Evolutionary conservation across 2,888 invertebrate species (phyloP).

Genomic region (Empis stercorea): DNA sequence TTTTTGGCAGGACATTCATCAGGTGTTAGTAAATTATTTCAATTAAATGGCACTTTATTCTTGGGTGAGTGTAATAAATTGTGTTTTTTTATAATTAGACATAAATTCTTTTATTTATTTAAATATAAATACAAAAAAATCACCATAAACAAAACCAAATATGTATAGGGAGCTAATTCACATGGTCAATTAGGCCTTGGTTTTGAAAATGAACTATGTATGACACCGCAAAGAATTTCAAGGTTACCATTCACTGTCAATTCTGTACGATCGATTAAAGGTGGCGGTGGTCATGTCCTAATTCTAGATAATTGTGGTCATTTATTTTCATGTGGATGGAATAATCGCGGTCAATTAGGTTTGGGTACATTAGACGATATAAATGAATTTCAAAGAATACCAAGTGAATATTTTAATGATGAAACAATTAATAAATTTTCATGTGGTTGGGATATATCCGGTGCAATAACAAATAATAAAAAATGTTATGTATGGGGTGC

Average conservation of each 20-base stretch:
- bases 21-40: not conserved
- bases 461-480: slow-evolving; percentile 53
- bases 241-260: slow-evolving; percentile 27
- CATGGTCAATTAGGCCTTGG: slow-evolving; percentile 68
- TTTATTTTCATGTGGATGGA: slow-evolving; percentile 62
- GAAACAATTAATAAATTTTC: slow-evolving; percentile 51
- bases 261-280: slow-evolving; percentile 49
- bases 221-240: slow-evolving; percentile 39
- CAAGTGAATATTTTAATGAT: slow-evolving; percentile 43
- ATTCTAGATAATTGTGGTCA: slow-evolving; percentile 52
- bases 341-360: slow-evolving; percentile 60
- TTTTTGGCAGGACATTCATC: not conserved
- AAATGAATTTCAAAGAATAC: slow-evolving; percentile 35
- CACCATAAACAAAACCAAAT: not conserved
- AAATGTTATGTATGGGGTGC: slow-evolving; percentile 73
- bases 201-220: slow-evolving; percentile 50
- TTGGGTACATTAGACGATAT: slow-evolving; percentile 24
- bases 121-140: too few species aligned
- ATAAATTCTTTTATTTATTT: too few species aligned
- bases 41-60: not conserved
- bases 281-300: slow-evolving; percentile 67
- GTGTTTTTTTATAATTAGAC: not conserved
- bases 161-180: slow-evolving; percentile 65
- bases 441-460: slow-evolving; percentile 71
- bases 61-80: not conserved